These are phyloP conservation scores for Anableps anableps DNA, from an alignment of 2,797 vertebrate genomes.

Conservation along the genomic window DNA sequence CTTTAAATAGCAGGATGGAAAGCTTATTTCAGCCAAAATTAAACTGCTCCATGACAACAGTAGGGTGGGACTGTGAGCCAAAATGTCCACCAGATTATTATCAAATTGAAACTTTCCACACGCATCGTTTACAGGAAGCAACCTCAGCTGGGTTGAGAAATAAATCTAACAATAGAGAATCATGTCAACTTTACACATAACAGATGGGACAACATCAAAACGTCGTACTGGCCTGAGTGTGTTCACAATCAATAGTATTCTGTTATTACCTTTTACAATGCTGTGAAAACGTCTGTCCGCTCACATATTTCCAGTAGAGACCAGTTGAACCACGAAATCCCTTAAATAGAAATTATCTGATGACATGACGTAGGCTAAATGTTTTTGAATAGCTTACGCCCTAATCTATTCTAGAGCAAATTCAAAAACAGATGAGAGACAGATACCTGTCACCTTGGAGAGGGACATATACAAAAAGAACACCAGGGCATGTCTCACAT, in stretches of 20 bases:
- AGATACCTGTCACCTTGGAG: neutral
- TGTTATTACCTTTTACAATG: no score
- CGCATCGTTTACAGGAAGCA: slow-evolving; percentile 15
- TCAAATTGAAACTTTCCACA: slow-evolving; percentile 33
- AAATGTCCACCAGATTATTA: slow-evolving; percentile 42
- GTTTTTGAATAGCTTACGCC: neutral
- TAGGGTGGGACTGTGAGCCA: slow-evolving; percentile 6
- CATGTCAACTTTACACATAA: neutral
- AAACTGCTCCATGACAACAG: slow-evolving; percentile 15
- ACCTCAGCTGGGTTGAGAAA: neutral
- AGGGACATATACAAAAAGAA: neutral
- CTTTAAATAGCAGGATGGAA: slow-evolving; percentile 58
- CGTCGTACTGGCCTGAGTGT: no score
- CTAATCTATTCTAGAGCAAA: neutral
- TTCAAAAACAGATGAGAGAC: neutral
- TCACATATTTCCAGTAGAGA: neutral
- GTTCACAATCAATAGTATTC: no score
- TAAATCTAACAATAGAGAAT: neutral
- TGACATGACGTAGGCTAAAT: neutral
- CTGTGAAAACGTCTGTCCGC: no score
- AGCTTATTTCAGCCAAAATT: slow-evolving; percentile 31
- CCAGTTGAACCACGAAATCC: neutral
- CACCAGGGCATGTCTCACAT: neutral
- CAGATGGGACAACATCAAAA: no score
- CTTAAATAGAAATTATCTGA: neutral